Conservation (phyloP, 2,888 invertebrate species). For the Pseudoips prasinana region DNA sequence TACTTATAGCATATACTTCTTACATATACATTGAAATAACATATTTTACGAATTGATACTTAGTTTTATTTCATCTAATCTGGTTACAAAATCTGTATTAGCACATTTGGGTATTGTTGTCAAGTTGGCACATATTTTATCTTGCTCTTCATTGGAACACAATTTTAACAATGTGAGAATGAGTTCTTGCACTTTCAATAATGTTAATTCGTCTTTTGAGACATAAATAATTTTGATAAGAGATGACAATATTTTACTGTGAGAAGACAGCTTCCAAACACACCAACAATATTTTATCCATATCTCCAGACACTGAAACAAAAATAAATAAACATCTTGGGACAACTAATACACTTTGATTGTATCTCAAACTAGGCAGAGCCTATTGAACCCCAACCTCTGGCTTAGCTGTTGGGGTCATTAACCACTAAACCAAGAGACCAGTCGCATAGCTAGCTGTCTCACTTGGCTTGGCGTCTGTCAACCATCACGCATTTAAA, state of each 20-base stretch:
- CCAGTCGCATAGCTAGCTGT: no score
- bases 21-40: no score
- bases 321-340: no score
- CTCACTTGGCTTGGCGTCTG: no score
- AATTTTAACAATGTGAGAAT: slow-evolving; percentile 52
- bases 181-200: slow-evolving; percentile 44
- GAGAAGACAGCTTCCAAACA: slow-evolving; percentile 51
- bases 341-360: no score
- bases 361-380: no score
- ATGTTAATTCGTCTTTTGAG: slow-evolving; percentile 41
- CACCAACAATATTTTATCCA: slow-evolving; percentile 71
- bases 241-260: slow-evolving; percentile 52
- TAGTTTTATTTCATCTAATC: slow-evolving; percentile 45
- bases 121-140: slow-evolving; percentile 40
- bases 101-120: slow-evolving; percentile 29
- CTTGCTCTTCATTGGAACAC: slow-evolving; percentile 47
- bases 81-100: slow-evolving; percentile 41
- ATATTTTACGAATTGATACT: no score
- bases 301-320: slow-evolving; percentile 58
- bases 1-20: no score
- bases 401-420: no score
- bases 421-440: no score
- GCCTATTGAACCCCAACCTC: no score
- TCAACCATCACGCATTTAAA: no score
- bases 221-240: slow-evolving; percentile 60